Evolutionary conservation across 2,888 invertebrate genomes (phyloP).

Genomic region (Trissoscelio sp.): DNA sequence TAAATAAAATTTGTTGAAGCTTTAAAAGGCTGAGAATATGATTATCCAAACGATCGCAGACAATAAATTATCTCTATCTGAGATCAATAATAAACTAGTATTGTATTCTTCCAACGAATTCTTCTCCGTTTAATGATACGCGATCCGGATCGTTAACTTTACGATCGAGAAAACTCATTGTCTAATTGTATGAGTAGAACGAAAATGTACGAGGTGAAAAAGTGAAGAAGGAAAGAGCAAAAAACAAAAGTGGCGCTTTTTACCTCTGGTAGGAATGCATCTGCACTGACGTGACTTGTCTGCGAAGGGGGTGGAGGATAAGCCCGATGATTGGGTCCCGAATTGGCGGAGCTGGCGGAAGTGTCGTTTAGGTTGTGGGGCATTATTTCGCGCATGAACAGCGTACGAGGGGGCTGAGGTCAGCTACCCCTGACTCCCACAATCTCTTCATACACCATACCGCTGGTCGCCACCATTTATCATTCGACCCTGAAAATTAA

Average conservation of each 20-base stretch:
- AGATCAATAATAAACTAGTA: too few species aligned
- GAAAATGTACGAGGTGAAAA: conserved; percentile 16
- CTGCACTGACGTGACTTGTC: conserved; percentile 76
- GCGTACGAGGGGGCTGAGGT: conserved; percentile 83
- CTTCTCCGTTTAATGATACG: too few species aligned
- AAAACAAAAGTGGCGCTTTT: conserved; percentile 15
- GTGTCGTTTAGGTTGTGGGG: conserved; percentile 81
- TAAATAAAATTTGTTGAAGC: too few species aligned
- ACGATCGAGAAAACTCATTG: conserved; percentile 21
- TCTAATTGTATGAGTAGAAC: neutral
- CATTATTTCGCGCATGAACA: conserved; percentile 81
- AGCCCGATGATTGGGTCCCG: conserved; percentile 80
- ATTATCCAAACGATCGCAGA: too few species aligned
- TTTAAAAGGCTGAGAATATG: too few species aligned
- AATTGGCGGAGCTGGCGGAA: conserved; percentile 81
- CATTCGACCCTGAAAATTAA: conserved; percentile 75
- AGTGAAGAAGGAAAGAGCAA: neutral
- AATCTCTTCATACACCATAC: conserved; percentile 84
- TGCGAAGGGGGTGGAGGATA: conserved; percentile 77
- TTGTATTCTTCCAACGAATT: too few species aligned
- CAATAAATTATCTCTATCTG: too few species aligned
- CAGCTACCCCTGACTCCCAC: conserved; percentile 83
- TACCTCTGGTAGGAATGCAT: conserved; percentile 83
- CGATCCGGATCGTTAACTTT: conserved; percentile 47
- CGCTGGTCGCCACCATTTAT: conserved; percentile 81